phyloP scores from a whole-genome alignment of 2,113 vertebrate species.

The Pomatostomus ruficeps region DNA sequence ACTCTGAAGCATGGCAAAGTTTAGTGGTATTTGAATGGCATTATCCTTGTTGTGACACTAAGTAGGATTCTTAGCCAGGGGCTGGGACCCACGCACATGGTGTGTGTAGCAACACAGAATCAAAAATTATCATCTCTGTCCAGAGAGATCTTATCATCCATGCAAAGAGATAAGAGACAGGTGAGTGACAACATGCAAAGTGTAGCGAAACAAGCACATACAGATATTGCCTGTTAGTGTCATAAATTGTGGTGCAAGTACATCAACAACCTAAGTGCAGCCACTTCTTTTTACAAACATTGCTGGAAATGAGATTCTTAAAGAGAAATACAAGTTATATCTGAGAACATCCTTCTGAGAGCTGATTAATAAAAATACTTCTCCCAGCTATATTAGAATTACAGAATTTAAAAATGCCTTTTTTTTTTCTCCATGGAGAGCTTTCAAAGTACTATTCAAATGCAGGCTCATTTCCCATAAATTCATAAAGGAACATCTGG shows the following conservation, averaged over 20 bases:
- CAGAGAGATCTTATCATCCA: not conserved
- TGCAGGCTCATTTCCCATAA: slow-evolving; percentile 6
- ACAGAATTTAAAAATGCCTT: not conserved
- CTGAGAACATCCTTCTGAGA: not conserved
- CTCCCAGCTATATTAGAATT: not conserved
- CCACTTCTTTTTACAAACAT: not conserved
- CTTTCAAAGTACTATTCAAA: slow-evolving; percentile 43
- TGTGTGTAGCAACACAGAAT: not conserved
- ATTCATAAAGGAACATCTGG: slow-evolving; percentile 45
- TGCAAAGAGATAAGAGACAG: not conserved
- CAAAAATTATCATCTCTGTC: not conserved
- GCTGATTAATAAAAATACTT: not conserved
- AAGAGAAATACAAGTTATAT: not conserved
- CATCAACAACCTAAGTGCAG: not conserved
- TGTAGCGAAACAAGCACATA: not conserved
- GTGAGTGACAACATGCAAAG: not conserved
- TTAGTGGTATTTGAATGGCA: not conserved
- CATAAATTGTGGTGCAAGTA: not conserved
- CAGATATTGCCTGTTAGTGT: not conserved
- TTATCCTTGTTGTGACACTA: not conserved
- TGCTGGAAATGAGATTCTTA: not conserved
- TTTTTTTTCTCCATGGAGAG: not conserved
- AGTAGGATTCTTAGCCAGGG: not conserved
- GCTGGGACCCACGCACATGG: not conserved
- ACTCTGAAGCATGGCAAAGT: not conserved